A percentile compares a stretch with the other conserved stretches of the same genome.
phyloP scores from a whole-genome alignment of 1,140 invertebrate species.

The Bombus vancouverensis region DNA sequence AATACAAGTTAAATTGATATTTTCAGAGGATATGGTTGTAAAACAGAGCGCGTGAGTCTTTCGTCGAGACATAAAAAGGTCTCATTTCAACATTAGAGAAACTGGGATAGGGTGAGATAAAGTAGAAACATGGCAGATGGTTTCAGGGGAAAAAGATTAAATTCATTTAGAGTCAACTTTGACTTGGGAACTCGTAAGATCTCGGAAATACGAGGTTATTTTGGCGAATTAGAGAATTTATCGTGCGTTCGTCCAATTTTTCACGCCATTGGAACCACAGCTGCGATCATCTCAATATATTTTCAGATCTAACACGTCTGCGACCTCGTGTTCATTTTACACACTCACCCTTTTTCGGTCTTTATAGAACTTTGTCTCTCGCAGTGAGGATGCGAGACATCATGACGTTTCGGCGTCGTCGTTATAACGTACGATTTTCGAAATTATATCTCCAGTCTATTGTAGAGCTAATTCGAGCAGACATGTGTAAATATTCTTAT shows the following conservation, averaged over 20 bases:
- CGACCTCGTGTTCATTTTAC: constrained; percentile 34
- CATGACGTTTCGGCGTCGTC: background rate
- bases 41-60: background rate
- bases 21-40: background rate
- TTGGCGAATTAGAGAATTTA: constrained; percentile 46
- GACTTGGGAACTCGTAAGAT: constrained; percentile 22
- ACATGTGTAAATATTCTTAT: constrained; percentile 6
- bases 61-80: background rate
- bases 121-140: background rate
- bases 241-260: constrained; percentile 24
- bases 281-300: constrained; percentile 48
- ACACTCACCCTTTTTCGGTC: background rate
- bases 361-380: background rate
- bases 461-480: constrained; percentile 4
- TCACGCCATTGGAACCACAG: background rate
- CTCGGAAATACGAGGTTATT: constrained; percentile 52
- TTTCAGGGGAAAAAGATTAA: background rate
- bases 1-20: background rate
- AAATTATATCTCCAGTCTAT: background rate
- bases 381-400: too few species aligned
- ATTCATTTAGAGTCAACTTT: background rate
- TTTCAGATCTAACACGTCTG: constrained; percentile 60
- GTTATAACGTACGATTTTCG: background rate
- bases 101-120: background rate
- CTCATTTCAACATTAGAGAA: background rate